Percentiles rank a stretch among this genome's conserved stretches.
Conservation (phyloP, 2,888 invertebrate genomes). For the Nemotelus nigrinus region DNA sequence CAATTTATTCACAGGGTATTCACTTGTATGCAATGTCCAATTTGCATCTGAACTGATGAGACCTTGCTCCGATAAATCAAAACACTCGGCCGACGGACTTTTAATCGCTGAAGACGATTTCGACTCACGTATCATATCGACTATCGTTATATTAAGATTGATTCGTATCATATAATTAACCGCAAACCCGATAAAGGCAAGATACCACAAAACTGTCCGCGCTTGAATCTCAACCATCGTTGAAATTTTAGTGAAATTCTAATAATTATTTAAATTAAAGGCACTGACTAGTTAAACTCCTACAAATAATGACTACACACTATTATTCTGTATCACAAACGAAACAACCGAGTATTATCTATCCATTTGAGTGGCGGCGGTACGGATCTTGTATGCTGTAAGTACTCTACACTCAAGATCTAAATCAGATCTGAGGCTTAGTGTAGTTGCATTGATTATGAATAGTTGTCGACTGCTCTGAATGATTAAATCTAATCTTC, state of each 20-base stretch:
- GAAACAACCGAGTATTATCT: constrained; percentile 3
- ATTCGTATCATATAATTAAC: constrained; percentile 76
- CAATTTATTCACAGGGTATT: background rate
- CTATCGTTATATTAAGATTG: constrained; percentile 75
- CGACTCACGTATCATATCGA: constrained; percentile 68
- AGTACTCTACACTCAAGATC: background rate
- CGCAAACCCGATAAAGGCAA: constrained; percentile 73
- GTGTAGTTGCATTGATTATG: too few species aligned
- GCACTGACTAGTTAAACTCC: background rate
- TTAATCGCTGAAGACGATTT: constrained; percentile 15
- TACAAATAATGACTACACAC: background rate
- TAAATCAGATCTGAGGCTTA: background rate
- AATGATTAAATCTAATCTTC: too few species aligned
- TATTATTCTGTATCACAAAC: background rate
- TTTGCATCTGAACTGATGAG: constrained; percentile 53
- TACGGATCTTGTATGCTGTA: background rate
- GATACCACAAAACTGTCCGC: constrained; percentile 70
- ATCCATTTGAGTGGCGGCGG: background rate
- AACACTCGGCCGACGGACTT: constrained; percentile 29
- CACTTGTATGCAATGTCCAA: constrained; percentile 53
- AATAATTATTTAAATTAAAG: too few species aligned
- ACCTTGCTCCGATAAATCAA: background rate
- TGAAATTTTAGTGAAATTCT: background rate
- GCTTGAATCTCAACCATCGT: constrained; percentile 54
- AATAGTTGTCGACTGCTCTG: too few species aligned